These are phyloP conservation scores for Lithophane semibrunnea DNA, from an alignment of 2,888 invertebrate genomes.

Conservation along the genomic window DNA sequence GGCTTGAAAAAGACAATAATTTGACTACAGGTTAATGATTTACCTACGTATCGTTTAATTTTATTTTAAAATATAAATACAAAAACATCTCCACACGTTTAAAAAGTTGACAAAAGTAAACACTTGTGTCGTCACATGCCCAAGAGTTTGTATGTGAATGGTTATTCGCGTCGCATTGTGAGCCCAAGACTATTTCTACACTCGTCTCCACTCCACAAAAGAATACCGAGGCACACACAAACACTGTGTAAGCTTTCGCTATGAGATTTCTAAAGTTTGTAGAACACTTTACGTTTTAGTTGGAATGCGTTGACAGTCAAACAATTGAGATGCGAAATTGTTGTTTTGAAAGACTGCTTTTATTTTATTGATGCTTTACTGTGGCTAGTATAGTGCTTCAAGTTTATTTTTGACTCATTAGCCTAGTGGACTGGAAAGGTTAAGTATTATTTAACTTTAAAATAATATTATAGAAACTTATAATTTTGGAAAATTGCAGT, in stretches of 20 bases:
- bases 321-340: conserved; percentile 41
- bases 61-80: background rate
- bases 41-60: background rate
- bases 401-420: background rate
- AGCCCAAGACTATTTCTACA: conserved; percentile 65
- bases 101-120: conserved; percentile 48
- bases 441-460: background rate
- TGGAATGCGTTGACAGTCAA: conserved; percentile 55
- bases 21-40: background rate
- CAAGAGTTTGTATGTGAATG: conserved; percentile 59
- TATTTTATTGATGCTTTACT: conserved; percentile 36
- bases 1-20: background rate
- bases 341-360: conserved; percentile 27
- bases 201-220: conserved; percentile 66
- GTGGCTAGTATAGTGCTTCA: background rate
- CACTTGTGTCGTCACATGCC: conserved; percentile 54
- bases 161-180: conserved; percentile 66
- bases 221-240: conserved; percentile 62
- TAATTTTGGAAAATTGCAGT: background rate
- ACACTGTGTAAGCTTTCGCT: conserved; percentile 61
- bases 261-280: conserved; percentile 65
- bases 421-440: background rate
- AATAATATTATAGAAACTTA: background rate
- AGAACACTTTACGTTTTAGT: conserved; percentile 58
- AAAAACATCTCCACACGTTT: conserved; percentile 21